Percentiles rank a stretch among this genome's conserved stretches.
Evolutionary conservation across 2,888 invertebrate genomes (phyloP).

Genomic region (Epsilonema sp.): DNA sequence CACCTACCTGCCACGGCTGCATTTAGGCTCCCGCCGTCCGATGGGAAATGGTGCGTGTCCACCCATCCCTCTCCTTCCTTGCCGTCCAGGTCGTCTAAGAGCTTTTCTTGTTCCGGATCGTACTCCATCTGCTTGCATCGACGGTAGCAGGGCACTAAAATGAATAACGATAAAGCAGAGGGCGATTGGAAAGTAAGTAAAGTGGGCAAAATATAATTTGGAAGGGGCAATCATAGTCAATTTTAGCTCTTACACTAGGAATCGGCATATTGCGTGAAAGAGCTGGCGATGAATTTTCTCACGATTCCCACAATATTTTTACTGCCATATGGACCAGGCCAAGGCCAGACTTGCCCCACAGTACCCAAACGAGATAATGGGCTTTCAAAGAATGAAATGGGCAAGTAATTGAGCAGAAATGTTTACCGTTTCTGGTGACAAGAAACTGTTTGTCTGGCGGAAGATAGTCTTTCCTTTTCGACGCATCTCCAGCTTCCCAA

Average conservation of each 20-base stretch:
- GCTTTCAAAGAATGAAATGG: no score
- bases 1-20: no score
- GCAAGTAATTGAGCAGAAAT: no score
- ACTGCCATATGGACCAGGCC: no score
- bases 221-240: no score
- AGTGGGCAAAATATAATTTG: background rate
- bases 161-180: background rate
- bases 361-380: no score
- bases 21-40: no score
- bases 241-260: no score
- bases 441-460: slow-evolving; percentile 86
- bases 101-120: slow-evolving; percentile 66
- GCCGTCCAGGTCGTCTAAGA: slow-evolving; percentile 49
- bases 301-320: no score
- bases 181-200: background rate
- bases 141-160: slow-evolving; percentile 67
- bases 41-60: slow-evolving; percentile 66
- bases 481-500: slow-evolving; percentile 64
- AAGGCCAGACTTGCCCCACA: no score
- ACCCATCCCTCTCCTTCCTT: slow-evolving; percentile 74
- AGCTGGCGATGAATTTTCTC: no score
- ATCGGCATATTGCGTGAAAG: no score
- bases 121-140: slow-evolving; percentile 87
- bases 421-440: slow-evolving; percentile 60
- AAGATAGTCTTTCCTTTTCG: slow-evolving; percentile 66